These are phyloP conservation scores for Timandra comae DNA, from an alignment of 2,888 invertebrate species.

Conservation along the genomic window DNA sequence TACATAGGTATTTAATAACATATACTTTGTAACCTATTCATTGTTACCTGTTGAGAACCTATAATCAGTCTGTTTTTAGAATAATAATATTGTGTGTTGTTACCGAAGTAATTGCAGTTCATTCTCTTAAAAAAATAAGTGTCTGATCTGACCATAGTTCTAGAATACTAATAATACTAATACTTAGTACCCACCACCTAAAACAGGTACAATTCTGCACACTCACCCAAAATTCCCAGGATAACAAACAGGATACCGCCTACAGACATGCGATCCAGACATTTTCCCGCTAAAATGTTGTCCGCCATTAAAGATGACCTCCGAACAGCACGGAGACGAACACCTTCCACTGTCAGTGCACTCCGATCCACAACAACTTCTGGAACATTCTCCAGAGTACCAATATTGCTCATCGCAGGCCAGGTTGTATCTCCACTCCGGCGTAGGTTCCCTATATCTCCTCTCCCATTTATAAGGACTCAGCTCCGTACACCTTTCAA, in stretches of 20 bases:
- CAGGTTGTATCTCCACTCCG: slow-evolving; percentile 56
- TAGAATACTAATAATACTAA: no score
- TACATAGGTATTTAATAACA: no score
- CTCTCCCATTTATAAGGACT: slow-evolving; percentile 48
- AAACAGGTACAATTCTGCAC: no score
- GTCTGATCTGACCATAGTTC: no score
- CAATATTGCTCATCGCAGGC: slow-evolving; percentile 50
- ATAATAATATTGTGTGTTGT: no score
- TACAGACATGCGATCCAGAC: slow-evolving; percentile 45
- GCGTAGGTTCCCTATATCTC: slow-evolving; percentile 39
- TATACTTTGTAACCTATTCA: no score
- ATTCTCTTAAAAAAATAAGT: no score
- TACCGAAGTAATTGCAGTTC: no score
- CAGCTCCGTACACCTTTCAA: slow-evolving; percentile 59
- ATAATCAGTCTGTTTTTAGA: no score
- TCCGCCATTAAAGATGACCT: slow-evolving; percentile 72
- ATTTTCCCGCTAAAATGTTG: slow-evolving; percentile 62
- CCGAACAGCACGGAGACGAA: slow-evolving; percentile 70
- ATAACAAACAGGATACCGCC: slow-evolving; percentile 51
- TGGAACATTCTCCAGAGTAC: slow-evolving; percentile 46
- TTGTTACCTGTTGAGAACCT: no score
- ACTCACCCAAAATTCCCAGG: slow-evolving; percentile 70
- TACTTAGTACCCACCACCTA: no score
- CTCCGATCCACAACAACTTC: slow-evolving; percentile 52
- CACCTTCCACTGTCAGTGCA: slow-evolving; percentile 64